Evolutionary conservation across 2,113 vertebrate genomes (phyloP), one percentile per base, ranked within the genome.

Genomic region (Recurvirostra avosetta): DNA sequence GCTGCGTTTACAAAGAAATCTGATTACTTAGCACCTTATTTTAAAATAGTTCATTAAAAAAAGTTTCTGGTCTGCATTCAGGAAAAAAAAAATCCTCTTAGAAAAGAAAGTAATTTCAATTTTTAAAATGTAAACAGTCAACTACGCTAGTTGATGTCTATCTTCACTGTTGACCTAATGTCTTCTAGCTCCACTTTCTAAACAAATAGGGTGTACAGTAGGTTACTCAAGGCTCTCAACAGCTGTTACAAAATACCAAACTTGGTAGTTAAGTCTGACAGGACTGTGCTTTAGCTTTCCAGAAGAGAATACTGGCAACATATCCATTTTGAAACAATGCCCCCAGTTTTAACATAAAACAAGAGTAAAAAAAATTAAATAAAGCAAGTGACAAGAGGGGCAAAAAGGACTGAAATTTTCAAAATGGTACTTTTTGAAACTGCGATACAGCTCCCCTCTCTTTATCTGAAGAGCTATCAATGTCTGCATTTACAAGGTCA

Each of bases 181-280:
- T 53, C 80, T 59, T 91, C 47, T 36, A 85, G 34, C 55, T 92
- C 68, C 63, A 65, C 65, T 93, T 96, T 81, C 94, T 95, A 93
- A 95, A 92, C 95, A 93, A 96, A 89, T 1, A 78, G 29, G 26
- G 11, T 62, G 62, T 63, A 94, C 17, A 78, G 87, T 8, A 88
- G 81, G 92, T 67, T 76, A 91, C 66, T 94, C 83, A 86, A 92
- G 81, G 86, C 68, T 93, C 80, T 97, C 94, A 96, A 87, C 92
- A 97, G 86, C 96, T 97, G 92, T 86, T 96, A 96, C 40, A 96
- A 97, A 98, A 97, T 32, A 97, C 92, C 93, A 97, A 94, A 97
- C 79, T 94, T 96, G 92, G 94, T 95, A 97, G 97, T 94, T 96
- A 96, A 88, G 68, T 61, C 91, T 93, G 95, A 94, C 90, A 94